Percentiles rank a stretch among this genome's conserved stretches.
These are phyloP conservation scores for Pterois miles DNA, from an alignment of 2,797 vertebrate species.

Conservation along the genomic window DNA sequence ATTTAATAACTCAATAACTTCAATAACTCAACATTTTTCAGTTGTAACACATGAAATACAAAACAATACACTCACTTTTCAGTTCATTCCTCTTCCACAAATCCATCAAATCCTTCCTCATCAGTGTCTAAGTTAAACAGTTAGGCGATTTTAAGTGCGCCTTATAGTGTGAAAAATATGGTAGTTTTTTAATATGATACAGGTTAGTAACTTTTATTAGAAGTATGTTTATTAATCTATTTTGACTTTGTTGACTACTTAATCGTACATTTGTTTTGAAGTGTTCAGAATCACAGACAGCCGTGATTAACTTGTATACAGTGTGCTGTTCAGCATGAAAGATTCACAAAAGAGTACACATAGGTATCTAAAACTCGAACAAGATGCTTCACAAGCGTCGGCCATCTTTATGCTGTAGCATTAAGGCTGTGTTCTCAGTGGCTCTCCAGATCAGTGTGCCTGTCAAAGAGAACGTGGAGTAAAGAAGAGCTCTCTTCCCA, in stretches of 20 bases:
- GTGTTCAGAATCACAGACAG: not conserved
- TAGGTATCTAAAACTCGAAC: not conserved
- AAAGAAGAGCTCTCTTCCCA: slow-evolving; percentile 32
- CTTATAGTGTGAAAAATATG: no score
- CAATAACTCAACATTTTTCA: no score
- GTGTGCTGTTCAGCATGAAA: not conserved
- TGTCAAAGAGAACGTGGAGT: slow-evolving; percentile 51
- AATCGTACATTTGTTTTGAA: not conserved
- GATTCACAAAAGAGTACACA: not conserved
- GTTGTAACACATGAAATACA: no score
- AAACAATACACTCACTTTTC: no score
- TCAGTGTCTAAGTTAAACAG: no score
- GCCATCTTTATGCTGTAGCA: not conserved
- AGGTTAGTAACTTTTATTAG: slow-evolving; percentile 7
- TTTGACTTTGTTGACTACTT: slow-evolving; percentile 7
- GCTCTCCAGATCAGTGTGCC: slow-evolving; percentile 54
- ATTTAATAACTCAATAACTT: no score
- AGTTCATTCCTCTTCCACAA: no score
- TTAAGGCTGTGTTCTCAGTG: slow-evolving; percentile 39
- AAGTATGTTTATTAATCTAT: not conserved
- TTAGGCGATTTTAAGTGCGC: no score
- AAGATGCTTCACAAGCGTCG: slow-evolving; percentile 9
- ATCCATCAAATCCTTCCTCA: no score
- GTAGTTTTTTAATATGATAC: not conserved
- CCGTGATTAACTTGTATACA: not conserved